phyloP scores from a whole-genome alignment of 2,113 vertebrate genomes.

The Conger conger region DNA sequence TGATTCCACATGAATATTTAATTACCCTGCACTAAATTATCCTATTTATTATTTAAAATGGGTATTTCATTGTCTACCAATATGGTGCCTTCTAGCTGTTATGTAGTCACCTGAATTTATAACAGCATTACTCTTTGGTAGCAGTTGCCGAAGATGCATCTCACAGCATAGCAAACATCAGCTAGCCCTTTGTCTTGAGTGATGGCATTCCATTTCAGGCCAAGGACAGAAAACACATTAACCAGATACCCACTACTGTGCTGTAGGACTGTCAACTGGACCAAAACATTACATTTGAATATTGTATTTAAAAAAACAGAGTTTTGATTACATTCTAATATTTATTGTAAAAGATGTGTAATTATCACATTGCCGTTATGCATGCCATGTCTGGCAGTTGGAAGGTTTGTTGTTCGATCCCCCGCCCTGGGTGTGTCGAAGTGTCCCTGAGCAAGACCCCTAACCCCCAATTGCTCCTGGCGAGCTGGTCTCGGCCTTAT shows the following conservation, averaged over 20 bases:
- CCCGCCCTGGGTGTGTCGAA: no score
- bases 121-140: conserved; percentile 21
- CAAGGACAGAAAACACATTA: conserved; percentile 21
- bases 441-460: no score
- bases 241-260: conserved; percentile 8
- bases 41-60: conserved; percentile 63
- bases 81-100: conserved; percentile 49
- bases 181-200: conserved; percentile 1
- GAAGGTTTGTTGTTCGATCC: no score
- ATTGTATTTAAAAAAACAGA: no score
- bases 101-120: conserved; percentile 15
- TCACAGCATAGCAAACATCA: conserved; percentile 26
- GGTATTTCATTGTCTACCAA: conserved; percentile 58
- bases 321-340: no score
- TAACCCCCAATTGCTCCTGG: no score
- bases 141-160: conserved; percentile 28
- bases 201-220: conserved; percentile 14
- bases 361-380: no score
- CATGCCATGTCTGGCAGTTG: no score
- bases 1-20: conserved; percentile 64
- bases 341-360: no score
- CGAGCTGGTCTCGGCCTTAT: no score
- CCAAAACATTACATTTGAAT: no score
- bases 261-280: neutral
- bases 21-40: conserved; percentile 57